Conservation (phyloP, 2,797 vertebrate genomes). For the Craterocephalus amniculus region DNA sequence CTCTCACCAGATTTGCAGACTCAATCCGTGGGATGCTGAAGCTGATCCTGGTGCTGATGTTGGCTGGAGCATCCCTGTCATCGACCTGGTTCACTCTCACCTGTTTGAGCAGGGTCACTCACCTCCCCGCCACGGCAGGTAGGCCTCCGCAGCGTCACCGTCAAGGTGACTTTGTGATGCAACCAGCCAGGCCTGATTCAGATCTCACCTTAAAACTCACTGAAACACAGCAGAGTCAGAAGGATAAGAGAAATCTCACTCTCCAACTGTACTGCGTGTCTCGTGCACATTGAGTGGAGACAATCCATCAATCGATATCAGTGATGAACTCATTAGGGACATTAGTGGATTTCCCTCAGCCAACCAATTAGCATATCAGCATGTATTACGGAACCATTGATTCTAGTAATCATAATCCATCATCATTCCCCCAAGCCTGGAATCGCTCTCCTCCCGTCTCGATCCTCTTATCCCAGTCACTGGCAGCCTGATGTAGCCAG, state of each 20-base stretch:
- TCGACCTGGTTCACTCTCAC: conserved; percentile 98
- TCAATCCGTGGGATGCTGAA: conserved; percentile 97
- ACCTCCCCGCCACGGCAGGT: conserved; percentile 97
- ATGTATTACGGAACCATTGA: conserved; percentile 60
- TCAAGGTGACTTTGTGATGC: conserved; percentile 28
- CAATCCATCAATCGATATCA: conserved; percentile 34
- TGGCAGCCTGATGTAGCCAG: conserved; percentile 50
- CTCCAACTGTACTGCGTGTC: conserved; percentile 1
- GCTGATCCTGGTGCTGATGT: conserved; percentile 94
- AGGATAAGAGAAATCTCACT: background rate
- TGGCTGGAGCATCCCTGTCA: conserved; percentile 93
- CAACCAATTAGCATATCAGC: conserved; percentile 60
- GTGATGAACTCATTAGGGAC: conserved; percentile 41
- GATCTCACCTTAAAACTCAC: background rate
- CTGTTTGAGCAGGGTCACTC: conserved; percentile 90
- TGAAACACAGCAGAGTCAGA: conserved; percentile 6
- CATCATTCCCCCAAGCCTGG: conserved; percentile 66
- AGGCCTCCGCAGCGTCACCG: conserved; percentile 29
- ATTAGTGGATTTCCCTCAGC: conserved; percentile 45
- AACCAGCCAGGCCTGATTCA: background rate
- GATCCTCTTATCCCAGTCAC: conserved; percentile 44
- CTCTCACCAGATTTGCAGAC: conserved; percentile 91
- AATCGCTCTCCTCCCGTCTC: conserved; percentile 43
- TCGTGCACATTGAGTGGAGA: conserved; percentile 24
- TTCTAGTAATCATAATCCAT: conserved; percentile 72